Percentiles rank a stretch among this genome's conserved stretches.
Conservation (phyloP, 2,888 invertebrate species). For the Cosmia pyralina region DNA sequence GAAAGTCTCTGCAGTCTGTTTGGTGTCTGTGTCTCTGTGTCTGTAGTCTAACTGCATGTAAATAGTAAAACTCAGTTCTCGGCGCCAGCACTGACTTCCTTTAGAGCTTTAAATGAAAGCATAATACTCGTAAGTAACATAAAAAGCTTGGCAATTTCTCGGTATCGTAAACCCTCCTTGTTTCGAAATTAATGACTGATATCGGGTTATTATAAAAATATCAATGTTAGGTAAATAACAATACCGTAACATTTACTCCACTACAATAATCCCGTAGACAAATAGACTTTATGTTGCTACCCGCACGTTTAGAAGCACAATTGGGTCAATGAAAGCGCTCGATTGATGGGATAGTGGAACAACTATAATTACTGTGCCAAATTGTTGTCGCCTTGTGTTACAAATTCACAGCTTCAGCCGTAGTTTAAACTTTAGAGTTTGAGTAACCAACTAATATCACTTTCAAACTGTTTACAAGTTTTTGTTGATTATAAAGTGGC, state of each 20-base stretch:
- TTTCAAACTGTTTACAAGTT: constrained; percentile 1
- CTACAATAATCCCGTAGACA: no score
- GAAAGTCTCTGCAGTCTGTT: no score
- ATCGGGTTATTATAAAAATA: background rate
- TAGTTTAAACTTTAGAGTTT: constrained; percentile 9
- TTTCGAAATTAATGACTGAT: background rate
- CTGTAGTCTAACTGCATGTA: no score
- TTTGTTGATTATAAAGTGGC: constrained; percentile 7
- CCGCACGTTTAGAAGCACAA: background rate
- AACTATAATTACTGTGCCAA: constrained; percentile 27
- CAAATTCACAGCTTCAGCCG: background rate
- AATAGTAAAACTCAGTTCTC: no score
- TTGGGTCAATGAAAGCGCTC: constrained; percentile 4
- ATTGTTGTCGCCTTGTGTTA: constrained; percentile 2
- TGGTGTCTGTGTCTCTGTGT: no score
- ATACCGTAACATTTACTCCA: background rate
- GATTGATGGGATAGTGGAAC: constrained; percentile 24
- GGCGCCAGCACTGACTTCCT: no score
- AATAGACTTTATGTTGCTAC: background rate
- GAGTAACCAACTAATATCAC: background rate
- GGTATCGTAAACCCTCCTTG: background rate
- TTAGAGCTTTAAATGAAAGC: background rate
- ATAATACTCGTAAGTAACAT: background rate
- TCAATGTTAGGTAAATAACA: background rate
- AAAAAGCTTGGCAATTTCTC: background rate